Evolutionary conservation across 2,888 invertebrate species (phyloP), one percentile per base, ranked within the genome.

Genomic region (Mesoligia furuncula): DNA sequence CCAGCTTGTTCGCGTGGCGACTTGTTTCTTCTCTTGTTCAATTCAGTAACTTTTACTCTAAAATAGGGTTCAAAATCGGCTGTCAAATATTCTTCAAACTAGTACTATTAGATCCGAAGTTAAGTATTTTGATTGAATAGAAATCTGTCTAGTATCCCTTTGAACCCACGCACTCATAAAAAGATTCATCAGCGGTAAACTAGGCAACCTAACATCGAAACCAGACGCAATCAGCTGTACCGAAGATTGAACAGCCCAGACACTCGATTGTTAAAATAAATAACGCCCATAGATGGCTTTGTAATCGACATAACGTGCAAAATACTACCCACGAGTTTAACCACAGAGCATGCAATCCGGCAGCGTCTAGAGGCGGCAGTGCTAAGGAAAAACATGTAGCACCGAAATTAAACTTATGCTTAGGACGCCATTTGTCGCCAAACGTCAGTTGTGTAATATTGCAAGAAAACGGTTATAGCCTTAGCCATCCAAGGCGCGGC

Each of bases 151-250:
- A 13, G 61, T 54, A 73, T 75, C 15, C 45, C 39, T 64, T 54
- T 64, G 57, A 73, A 69, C 86, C 84, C 72, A 86, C 86, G 74
- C 86, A 62, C 7, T 36, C 42, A 73, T 86, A 77, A 85, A 65
- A 48, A 86, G 83, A 75, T 83, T 72, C 45, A 83, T 83, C 75
- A 73, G 75, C 8, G 48, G 65, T 75, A 66, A 83, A 83, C 69
- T 11, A 76, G 59, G 45, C 27, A 73, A 65, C 57, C 71, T 65
- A 68, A 75, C 73, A 68, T 86, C 17, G 36, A 42, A 64, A 54
- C 45, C 31, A 70, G 65, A 61, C 57, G 68, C 64, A 79, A 86
- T 86, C 84, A 68, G 69, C 31, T 77, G 76, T 76, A 62, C 69
- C 5, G 64, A 59, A 79, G 80, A 77, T 81, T 82, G 76, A 78